Conservation (phyloP, 2,797 vertebrate species). For the Neolamprologus multifasciatus region DNA sequence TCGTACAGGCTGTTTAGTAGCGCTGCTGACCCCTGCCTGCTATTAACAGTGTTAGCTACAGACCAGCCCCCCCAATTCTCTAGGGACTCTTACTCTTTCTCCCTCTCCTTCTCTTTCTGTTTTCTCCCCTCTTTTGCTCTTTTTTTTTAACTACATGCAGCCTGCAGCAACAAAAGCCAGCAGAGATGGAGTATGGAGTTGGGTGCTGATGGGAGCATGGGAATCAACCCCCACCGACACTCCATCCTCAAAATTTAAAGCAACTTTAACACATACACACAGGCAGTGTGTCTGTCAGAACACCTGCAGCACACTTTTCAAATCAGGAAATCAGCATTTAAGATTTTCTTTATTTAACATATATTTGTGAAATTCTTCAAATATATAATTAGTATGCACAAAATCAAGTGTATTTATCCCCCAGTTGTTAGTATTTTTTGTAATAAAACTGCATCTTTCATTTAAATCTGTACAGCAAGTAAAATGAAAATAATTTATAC, state of each 20-base stretch:
- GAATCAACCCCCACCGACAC: slow-evolving; percentile 61
- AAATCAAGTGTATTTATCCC: neutral
- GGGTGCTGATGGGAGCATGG: slow-evolving; percentile 79
- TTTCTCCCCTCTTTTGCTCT: slow-evolving; percentile 61
- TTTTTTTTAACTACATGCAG: slow-evolving; percentile 72
- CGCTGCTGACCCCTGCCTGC: slow-evolving; percentile 90
- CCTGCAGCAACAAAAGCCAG: slow-evolving; percentile 77
- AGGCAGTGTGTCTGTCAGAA: slow-evolving; percentile 36
- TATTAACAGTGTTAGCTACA: slow-evolving; percentile 90
- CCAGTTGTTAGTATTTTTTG: neutral
- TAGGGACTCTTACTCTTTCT: slow-evolving; percentile 78
- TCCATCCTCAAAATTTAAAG: slow-evolving; percentile 31
- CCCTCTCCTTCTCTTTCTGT: slow-evolving; percentile 58
- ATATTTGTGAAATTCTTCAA: neutral
- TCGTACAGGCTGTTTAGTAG: slow-evolving; percentile 98
- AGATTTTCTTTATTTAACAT: neutral
- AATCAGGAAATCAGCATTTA: neutral
- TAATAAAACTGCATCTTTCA: neutral
- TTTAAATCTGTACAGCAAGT: neutral
- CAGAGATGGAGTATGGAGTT: slow-evolving; percentile 67
- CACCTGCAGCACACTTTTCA: slow-evolving; percentile 13
- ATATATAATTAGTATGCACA: neutral
- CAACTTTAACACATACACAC: slow-evolving; percentile 23
- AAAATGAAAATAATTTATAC: neutral
- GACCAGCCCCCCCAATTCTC: slow-evolving; percentile 71